Evolutionary conservation across 2,113 vertebrate genomes (phyloP).

Genomic region (Aramus guarauna): DNA sequence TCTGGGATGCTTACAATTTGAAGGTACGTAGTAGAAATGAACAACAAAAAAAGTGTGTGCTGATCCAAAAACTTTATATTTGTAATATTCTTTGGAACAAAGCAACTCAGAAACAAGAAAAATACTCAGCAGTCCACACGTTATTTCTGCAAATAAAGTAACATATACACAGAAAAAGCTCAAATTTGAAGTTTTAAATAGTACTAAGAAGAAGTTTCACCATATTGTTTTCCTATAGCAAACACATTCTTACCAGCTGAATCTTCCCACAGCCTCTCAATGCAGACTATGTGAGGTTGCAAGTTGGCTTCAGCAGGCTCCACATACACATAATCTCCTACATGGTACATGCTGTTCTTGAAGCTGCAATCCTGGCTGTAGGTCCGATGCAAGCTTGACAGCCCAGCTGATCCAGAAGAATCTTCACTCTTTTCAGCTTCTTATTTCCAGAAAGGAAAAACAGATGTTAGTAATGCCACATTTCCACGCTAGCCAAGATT

Average conservation of each 20-base stretch:
- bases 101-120: neutral
- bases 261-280: slow-evolving; percentile 97
- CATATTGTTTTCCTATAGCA: neutral
- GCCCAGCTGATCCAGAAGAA: slow-evolving; percentile 81
- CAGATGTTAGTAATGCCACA: neutral
- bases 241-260: slow-evolving; percentile 82
- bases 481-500: accelerated
- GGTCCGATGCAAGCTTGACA: slow-evolving; percentile 87
- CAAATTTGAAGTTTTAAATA: neutral
- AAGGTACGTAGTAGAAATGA: neutral
- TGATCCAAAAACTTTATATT: neutral
- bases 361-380: slow-evolving; percentile 99
- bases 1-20: neutral
- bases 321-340: slow-evolving; percentile 97
- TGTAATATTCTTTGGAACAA: neutral
- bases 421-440: slow-evolving; percentile 98
- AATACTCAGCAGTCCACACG: neutral
- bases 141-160: neutral
- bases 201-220: neutral
- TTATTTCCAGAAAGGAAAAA: slow-evolving; percentile 49
- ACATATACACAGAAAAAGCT: neutral
- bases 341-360: slow-evolving; percentile 97
- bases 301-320: slow-evolving; percentile 92
- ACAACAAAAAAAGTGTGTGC: neutral
- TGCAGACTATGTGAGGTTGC: slow-evolving; percentile 96